Percentiles rank a stretch among this genome's conserved stretches.
phyloP scores from a whole-genome alignment of 2,113 vertebrate genomes.

The Agelaius tricolor region DNA sequence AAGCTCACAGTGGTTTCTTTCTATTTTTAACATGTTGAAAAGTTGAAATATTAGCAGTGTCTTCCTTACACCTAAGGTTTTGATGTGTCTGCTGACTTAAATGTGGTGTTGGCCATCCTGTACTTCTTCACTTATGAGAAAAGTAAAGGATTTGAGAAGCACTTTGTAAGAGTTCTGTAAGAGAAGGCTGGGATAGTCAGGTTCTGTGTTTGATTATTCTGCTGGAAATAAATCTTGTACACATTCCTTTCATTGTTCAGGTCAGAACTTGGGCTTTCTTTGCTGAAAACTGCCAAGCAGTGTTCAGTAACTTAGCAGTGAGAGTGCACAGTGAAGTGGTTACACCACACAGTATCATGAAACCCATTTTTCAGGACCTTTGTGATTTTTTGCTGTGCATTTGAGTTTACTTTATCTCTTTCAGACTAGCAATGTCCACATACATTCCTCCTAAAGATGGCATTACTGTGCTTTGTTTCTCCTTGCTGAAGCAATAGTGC shows the following conservation, averaged over 20 bases:
- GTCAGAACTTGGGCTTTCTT: not conserved
- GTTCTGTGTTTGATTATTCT: conserved; percentile 1
- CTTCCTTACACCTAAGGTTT: not conserved
- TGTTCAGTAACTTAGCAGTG: not conserved
- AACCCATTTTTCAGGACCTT: not conserved
- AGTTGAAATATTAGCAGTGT: not conserved
- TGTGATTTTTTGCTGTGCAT: not conserved
- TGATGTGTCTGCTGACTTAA: not conserved
- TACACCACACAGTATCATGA: not conserved
- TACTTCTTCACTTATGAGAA: not conserved
- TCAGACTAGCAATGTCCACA: not conserved
- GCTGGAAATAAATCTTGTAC: not conserved
- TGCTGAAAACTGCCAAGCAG: not conserved
- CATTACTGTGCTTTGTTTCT: not conserved
- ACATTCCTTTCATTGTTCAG: not conserved
- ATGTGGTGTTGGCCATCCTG: not conserved
- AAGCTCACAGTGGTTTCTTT: not conserved
- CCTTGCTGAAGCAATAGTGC: conserved; percentile 6
- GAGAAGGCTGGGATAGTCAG: not conserved
- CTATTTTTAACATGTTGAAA: not conserved
- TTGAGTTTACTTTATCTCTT: not conserved
- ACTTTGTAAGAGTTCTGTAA: not conserved
- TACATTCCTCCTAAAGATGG: not conserved
- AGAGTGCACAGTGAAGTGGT: not conserved
- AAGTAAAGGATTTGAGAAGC: not conserved